Evolutionary conservation across 2,797 vertebrate genomes (phyloP).

Genomic region (Gadopsis marmoratus): DNA sequence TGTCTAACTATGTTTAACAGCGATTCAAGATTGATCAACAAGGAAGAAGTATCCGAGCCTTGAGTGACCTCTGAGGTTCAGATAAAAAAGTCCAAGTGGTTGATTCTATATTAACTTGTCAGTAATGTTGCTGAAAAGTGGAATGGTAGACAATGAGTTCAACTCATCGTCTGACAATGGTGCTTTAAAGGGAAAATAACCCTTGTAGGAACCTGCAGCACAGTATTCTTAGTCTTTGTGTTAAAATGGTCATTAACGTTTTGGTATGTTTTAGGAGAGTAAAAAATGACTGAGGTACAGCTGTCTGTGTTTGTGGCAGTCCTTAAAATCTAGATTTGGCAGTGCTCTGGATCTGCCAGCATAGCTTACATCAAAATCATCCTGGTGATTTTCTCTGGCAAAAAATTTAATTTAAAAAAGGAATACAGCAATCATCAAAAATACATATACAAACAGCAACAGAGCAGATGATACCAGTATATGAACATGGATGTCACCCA

Average conservation of each 20-base stretch:
- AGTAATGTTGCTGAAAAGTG: slow-evolving; percentile 24
- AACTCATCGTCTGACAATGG: slow-evolving; percentile 23
- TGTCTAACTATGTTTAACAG: slow-evolving; percentile 7
- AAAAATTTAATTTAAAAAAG: not conserved
- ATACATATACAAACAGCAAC: slow-evolving; percentile 28
- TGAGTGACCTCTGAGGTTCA: slow-evolving; percentile 15
- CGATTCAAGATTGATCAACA: slow-evolving; percentile 2
- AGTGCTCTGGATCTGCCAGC: slow-evolving; percentile 36
- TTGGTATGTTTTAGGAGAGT: slow-evolving; percentile 34
- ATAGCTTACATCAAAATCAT: slow-evolving; percentile 19
- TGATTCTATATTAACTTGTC: slow-evolving; percentile 1
- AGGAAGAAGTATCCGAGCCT: not conserved
- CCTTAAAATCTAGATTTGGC: slow-evolving; percentile 40
- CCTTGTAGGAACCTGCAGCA: slow-evolving; percentile 27
- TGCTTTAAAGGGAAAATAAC: slow-evolving; percentile 11
- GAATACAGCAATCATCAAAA: slow-evolving; percentile 19
- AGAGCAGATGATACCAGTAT: slow-evolving; percentile 21
- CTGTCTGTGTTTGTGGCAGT: slow-evolving; percentile 52
- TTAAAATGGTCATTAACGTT: slow-evolving; percentile 37
- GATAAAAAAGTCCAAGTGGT: slow-evolving; percentile 5
- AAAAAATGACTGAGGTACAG: slow-evolving; percentile 53
- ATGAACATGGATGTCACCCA: not conserved
- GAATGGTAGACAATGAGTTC: slow-evolving; percentile 23
- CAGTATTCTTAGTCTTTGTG: slow-evolving; percentile 52
- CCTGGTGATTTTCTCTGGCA: slow-evolving; percentile 22